Base-by-base conservation (phyloP, 2,888 invertebrate species). In the Dolomedes plantarius region DNA sequence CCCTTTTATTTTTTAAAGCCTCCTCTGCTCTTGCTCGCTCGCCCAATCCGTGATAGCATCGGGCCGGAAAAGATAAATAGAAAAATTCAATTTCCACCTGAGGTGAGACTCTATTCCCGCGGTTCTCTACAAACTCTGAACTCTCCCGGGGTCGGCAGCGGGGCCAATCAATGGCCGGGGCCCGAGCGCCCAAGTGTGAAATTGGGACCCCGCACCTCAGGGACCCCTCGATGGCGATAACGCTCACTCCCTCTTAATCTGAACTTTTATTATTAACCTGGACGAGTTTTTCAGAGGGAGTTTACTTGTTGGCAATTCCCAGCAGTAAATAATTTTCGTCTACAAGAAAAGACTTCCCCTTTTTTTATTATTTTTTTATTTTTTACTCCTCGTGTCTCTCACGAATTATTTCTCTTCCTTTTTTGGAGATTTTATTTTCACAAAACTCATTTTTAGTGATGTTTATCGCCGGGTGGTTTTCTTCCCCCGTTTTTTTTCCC, bases 101-200 rank as follows among this genome's bases (percentile, higher is more conserved):
- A 56, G 56, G 56, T 56, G 56, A 56, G 56, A 56, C 16, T 46
- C 46, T 36, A 11, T 11, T 5, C 16, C 16, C n/a, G 2, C 32
- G 19, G 29, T n/a, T 32, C 31, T 6, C 68, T 68, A n/a, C 28
- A 32, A 19, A 29, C 68, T 68, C 68, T 11, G 39, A 29, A 27
- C 69, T 32, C 69, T 39, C 27, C 36, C 23, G 29, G 27, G 69
- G 23, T 5, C 39, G 27, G 73, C n/a, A 56, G 29, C 29, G 32
- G 46, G 28, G 36, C 74, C 74, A 74, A 81, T 74, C 74, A 74
- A 74, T 74, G 74, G 56, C 39, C 7, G 62, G 41, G 67, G 76
- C 79, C 80, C 71, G 79, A 69, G 80, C 86, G 86, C 31, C 86
- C 86, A 80, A 75, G 75, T 86, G 86, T 80, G 86, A 86, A 86